Base-by-base conservation (phyloP, 2,888 invertebrate genomes). In the Melieria picta region DNA sequence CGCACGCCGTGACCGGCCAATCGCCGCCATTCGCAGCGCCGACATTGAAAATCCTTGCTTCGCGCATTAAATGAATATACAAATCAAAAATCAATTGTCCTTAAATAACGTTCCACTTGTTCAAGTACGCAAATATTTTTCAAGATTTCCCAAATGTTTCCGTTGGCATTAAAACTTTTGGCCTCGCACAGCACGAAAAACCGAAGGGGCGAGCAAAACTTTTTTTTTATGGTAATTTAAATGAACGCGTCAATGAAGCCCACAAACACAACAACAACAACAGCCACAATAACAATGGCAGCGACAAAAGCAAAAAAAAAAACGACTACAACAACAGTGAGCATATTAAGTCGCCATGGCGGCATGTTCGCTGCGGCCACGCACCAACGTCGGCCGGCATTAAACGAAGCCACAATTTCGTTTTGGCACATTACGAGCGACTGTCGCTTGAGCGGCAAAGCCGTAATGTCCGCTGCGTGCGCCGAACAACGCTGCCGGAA, bases 1-100 rank as follows among this genome's bases (percentile, higher is more conserved):
- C 30, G 30, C 30, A 30, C 30, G 30, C 30, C 30, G 30, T 30
- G 30, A 30, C 30, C 30, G 30, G 30, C 30, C 30, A 30, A 30
- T 30, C 30, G 30, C 2, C 30, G 30, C 30, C 30, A 30, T 30
- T 30, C 30, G 30, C 30, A 30, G 30, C 30, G 30, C 0, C 30
- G 30, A 2, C 30, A 30, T 30, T 30, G 30, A 30, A 30, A 30
- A 30, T 30, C 30, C 30, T 30, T 30, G 30, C 30, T 30, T 30
- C 3, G 30, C 30, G 30, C 30, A 30, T 30, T 30, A 30, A 30
- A 30, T 30, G 30, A 30, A 30, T 30, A 30, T 30, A 30, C 57
- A 63, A 62, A 69, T 64, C 57, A 64, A 64, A 69, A 69, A 64
- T 57, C 69, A 69, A 69, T 69, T 69, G 60, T 50, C 4, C 63